These are phyloP conservation scores for Lycocerus yunnanus DNA, from an alignment of 2,888 invertebrate species.

Conservation along the genomic window DNA sequence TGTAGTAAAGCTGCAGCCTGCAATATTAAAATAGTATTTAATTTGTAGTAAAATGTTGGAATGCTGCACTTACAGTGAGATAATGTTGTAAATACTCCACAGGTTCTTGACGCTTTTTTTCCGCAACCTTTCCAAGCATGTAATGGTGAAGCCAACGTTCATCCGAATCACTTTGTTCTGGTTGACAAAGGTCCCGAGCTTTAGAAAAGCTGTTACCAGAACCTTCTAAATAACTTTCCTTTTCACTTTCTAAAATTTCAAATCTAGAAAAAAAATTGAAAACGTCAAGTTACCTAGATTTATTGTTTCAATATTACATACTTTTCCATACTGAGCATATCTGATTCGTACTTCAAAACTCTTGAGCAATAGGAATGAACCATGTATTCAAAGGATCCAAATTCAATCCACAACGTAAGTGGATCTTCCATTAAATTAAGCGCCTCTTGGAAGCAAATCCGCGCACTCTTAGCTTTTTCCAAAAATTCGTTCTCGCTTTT, in stretches of 20 bases:
- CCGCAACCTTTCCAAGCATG: slow-evolving; percentile 94
- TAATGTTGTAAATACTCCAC: slow-evolving; percentile 79
- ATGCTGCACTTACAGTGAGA: slow-evolving; percentile 61
- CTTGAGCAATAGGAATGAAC: slow-evolving; percentile 90
- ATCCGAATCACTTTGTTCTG: slow-evolving; percentile 66
- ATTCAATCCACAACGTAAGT: slow-evolving; percentile 86
- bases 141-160: slow-evolving; percentile 93
- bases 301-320: slow-evolving; percentile 38
- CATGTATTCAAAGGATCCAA: slow-evolving; percentile 87
- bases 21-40: slow-evolving; percentile 36
- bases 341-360: slow-evolving; percentile 79
- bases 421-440: slow-evolving; percentile 75
- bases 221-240: slow-evolving; percentile 77
- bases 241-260: slow-evolving; percentile 74
- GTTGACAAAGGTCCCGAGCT: slow-evolving; percentile 66
- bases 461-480: slow-evolving; percentile 71
- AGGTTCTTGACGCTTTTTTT: slow-evolving; percentile 80
- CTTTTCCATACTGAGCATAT: slow-evolving; percentile 74
- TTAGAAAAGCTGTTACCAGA: slow-evolving; percentile 79
- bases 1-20: slow-evolving; percentile 77
- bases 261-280: slow-evolving; percentile 54
- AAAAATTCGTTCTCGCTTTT: slow-evolving; percentile 68
- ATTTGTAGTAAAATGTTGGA: background rate
- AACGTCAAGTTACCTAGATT: background rate
- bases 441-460: slow-evolving; percentile 81